Evolutionary conservation across 2,113 vertebrate genomes (phyloP), one percentile per base, ranked within the genome.

Genomic region (Dinomys branickii): DNA sequence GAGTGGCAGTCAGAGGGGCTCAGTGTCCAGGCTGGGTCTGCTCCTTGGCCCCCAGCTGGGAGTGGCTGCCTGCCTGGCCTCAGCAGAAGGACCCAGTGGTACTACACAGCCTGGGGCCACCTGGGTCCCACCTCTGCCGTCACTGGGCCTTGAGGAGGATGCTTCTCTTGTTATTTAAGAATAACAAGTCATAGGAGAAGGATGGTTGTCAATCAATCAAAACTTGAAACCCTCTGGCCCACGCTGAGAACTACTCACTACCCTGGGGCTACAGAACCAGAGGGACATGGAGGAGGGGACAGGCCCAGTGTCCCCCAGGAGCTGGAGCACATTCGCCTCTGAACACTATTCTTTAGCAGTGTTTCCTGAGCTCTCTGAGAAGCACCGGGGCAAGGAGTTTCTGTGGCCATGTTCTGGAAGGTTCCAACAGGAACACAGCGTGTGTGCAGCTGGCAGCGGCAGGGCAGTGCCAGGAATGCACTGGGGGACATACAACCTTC

Each of bases 191-290:
- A 8, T n/a, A n/a, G 47, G 63, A 67, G 81, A 44, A 65, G 65
- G 13, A 22, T 67, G 75, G 17, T 69, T 9, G 0, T 63, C 26
- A 22, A 90, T 78, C 58, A 47, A 8, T 11, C 30, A 86, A 75
- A 91, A 16, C 13, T 47, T 71, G 59, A 58, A 75, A 52, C 26
- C 33, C 90, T 50, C 16, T 38, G 4, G 69, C 44, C 14, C 1
- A 54, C 54, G 47, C 4, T 75, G 33, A 28, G 90, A 86, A 19
- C 38, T 52, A 13, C 35, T 8, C 3, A 2, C 22, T 54, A 2
- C 54, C 14, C 12, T 28, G 3, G 20, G 33, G 63, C 26, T 3
- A 0, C 4, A 35, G 73, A 63, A 17, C 20, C 0, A 0, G 17
- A 71, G 50, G 67, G 50, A 50, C 0, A 0, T 22, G 12, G 13